Base-by-base conservation (phyloP, 1,140 invertebrate genomes). In the Hydropsyche tenuis region DNA sequence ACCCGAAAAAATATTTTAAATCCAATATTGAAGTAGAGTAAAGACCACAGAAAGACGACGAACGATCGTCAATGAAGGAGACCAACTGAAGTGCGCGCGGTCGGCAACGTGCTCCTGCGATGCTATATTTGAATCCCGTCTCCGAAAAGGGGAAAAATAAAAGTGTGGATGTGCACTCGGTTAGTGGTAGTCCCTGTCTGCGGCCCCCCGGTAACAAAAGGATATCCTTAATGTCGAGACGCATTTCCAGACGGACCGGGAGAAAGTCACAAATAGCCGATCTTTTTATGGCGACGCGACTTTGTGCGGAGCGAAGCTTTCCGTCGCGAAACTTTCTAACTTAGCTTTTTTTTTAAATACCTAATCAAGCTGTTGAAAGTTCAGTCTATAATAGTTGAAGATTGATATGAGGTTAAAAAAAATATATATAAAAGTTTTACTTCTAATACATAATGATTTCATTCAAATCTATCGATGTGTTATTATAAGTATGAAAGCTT, bases 181-280 rank as follows among this genome's bases (percentile, higher is more conserved):
- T 43, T 43, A 43, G 12, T 43, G 12, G 12, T 6, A 43, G 14
- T 14, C 16, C 45, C 16, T 48, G 12, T 12, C 37, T 6, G 12
- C 12, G 11, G 4, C 16, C 20, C 56, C 56, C 56, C 22, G 20
- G 56, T 43, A 65, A 65, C 43, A 65, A 65, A 65, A 65, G 63
- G 63, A 65, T 65, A 65, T 65, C 63, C 63, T n/a, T 46, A 42
- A 65, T 46, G 56, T 60, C 46, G 11, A 70, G 48, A 53, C 68
- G 51, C 68, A 56, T 70, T 70, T 70, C 68, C 68, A 70, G 68
- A 70, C 68, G 48, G 22, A n/a, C n/a, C n/a, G n/a, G n/a, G n/a
- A 37, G 30, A 37, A 37, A 37, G 30, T 37, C 46, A 56, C 25
- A 68, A 68, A 68, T 68, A 68, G 65, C 65, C 56, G 56, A 60